These are phyloP conservation scores for Trichoplusia ni DNA, from an alignment of 1,140 invertebrate species.

Conservation along the genomic window DNA sequence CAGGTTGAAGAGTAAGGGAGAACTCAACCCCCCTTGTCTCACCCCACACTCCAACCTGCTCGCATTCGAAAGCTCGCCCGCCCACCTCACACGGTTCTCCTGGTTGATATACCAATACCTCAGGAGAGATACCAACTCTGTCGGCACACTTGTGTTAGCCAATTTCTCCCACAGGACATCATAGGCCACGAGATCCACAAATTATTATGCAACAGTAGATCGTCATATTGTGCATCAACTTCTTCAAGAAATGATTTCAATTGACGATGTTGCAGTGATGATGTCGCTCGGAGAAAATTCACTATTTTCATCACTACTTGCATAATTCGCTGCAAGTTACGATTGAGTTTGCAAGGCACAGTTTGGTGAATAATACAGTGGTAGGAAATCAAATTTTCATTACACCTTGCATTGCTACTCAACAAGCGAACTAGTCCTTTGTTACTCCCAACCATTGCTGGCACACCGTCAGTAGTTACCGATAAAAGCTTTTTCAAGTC, in stretches of 20 bases:
- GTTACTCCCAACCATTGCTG: slow-evolving; percentile 23
- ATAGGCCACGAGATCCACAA: too few relatives aligned
- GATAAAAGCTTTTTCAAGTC: slow-evolving; percentile 30
- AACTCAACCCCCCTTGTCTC: too few relatives aligned
- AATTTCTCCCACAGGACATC: too few relatives aligned
- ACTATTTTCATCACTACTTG: slow-evolving; percentile 33
- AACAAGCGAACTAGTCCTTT: slow-evolving; percentile 28
- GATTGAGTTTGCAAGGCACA: slow-evolving; percentile 31
- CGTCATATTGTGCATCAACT: slow-evolving; percentile 30
- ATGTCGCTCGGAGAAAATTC: slow-evolving; percentile 28
- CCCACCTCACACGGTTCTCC: too few relatives aligned
- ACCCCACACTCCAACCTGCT: too few relatives aligned
- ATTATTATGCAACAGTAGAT: slow-evolving; percentile 38
- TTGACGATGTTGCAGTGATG: slow-evolving; percentile 29
- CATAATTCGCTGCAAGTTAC: slow-evolving; percentile 25
- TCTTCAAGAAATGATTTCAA: slow-evolving; percentile 37
- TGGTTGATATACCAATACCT: too few relatives aligned
- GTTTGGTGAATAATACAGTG: slow-evolving; percentile 29
- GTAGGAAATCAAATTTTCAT: slow-evolving; percentile 29
- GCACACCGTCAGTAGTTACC: slow-evolving; percentile 20
- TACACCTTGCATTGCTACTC: slow-evolving; percentile 29
- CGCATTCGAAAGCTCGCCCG: too few relatives aligned
- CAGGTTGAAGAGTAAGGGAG: too few relatives aligned
- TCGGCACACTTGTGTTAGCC: too few relatives aligned
- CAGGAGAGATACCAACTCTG: too few relatives aligned